Conservation (phyloP, 2,888 invertebrate species). For the Dioctria linearis region DNA sequence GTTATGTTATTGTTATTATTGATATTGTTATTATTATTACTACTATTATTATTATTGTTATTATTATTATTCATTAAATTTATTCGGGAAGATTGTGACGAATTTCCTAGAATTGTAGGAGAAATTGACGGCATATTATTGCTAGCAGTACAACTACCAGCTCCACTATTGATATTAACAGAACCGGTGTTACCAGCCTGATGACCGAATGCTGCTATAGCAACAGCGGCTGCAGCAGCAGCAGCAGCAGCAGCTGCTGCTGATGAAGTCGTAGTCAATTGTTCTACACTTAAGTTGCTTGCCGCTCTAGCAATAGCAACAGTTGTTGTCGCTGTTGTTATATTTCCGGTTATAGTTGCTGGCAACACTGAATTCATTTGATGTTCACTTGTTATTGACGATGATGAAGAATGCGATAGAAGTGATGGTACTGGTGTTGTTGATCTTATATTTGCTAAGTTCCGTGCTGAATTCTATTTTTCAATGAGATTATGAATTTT, state of each 20-base stretch:
- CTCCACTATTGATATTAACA: not conserved
- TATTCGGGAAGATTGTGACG: not conserved
- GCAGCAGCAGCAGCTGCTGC: constrained; percentile 55
- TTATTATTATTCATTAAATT: not conserved
- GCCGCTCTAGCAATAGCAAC: not conserved
- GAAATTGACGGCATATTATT: not conserved
- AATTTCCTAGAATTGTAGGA: not conserved
- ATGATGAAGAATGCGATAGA: constrained; percentile 34
- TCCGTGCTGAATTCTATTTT: not conserved
- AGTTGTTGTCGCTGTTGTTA: constrained; percentile 6
- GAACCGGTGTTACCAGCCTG: not conserved
- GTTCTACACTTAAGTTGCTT: constrained; percentile 5
- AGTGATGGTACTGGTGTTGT: constrained; percentile 22
- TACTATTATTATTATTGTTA: not conserved
- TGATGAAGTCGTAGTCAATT: not conserved
- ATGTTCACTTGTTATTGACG: constrained; percentile 45
- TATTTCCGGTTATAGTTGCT: not conserved
- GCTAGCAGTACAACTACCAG: not conserved
- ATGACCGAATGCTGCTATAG: constrained; percentile 54
- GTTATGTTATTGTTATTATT: constrained; percentile 30
- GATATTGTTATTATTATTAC: constrained; percentile 35
- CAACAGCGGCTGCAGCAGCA: constrained; percentile 53
- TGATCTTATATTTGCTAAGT: not conserved
- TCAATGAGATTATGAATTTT: too few species aligned
- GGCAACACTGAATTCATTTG: not conserved